Conservation (phyloP, 2,797 vertebrate genomes). For the Petrocephalus sullivani region DNA sequence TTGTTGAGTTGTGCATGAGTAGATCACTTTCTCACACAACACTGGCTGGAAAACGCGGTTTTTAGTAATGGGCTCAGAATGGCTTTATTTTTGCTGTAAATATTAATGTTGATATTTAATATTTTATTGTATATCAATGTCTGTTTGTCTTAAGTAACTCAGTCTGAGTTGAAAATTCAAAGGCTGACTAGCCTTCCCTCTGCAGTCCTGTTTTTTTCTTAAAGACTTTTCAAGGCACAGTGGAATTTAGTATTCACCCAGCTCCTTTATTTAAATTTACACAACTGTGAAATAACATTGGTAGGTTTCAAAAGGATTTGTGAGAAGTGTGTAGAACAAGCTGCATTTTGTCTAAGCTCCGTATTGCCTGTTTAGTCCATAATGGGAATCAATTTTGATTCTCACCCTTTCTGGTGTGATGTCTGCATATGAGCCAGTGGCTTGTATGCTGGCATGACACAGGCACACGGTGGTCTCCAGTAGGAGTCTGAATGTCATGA, state of each 20-base stretch:
- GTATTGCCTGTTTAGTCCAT: neutral
- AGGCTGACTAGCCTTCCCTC: neutral
- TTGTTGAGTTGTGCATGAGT: neutral
- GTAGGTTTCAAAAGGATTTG: neutral
- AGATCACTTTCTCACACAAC: neutral
- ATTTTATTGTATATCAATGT: slow-evolving; percentile 12
- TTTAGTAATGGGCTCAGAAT: neutral
- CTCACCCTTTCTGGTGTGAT: neutral
- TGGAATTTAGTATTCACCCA: neutral
- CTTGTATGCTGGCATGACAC: neutral
- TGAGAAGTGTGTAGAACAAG: neutral
- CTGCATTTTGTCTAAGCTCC: neutral
- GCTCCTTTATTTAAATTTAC: neutral
- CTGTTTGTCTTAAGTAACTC: neutral
- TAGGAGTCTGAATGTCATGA: neutral
- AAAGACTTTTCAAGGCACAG: neutral
- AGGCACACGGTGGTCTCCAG: neutral
- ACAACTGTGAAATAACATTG: neutral
- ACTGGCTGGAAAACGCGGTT: neutral
- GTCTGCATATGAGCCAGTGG: neutral
- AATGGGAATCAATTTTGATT: neutral
- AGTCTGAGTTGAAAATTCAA: neutral
- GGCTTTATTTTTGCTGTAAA: neutral
- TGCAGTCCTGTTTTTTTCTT: neutral
- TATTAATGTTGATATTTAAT: slow-evolving; percentile 18